Base-by-base conservation (phyloP, 1,140 invertebrate species). In the Pseudomyrmex pallidus region DNA sequence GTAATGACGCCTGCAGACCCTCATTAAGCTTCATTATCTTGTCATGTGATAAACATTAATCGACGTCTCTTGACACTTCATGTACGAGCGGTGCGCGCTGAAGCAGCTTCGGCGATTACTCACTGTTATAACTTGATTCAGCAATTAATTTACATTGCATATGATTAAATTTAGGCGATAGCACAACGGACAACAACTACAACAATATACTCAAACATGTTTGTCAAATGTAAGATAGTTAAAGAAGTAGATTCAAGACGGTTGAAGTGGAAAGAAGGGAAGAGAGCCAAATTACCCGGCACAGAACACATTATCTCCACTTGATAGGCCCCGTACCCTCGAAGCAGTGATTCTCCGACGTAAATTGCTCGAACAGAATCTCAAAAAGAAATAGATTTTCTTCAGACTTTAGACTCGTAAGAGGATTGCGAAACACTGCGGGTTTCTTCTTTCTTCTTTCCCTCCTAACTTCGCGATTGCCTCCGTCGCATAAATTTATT, bases 281-380 rank as follows among this genome's bases (percentile, higher is more conserved):
- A 64, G 52, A 86, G 74, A 85, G 87, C 87, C 86, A 93, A 93
- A 93, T 93, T 93, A 93, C 92, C 92, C 92, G 92, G 90, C 90
- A 90, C 91, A 91, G 88, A 93, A 92, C 90, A 89, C 91, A 93
- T 93, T 93, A 93, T 92, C 93, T 93, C 90, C 89, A 92, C 91
- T 93, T 92, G 92, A 93, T 93, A 91, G 92, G 91, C 90, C 91
- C 83, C 78, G 68, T 84, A 87, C 86, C 63, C 83, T 57, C 54
- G 35, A 35, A 48, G 48, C 87, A 91, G 90, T 82, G 91, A 83
- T 86, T 91, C 92, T 91, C 90, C 84, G 57, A 57, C 72, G 64
- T 74, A 64, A 62, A 86, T 80, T 70, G 78, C 57, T 59, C 9
- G 2, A 54, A 54, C 20, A 57, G 62, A 48, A 72, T 78, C 57